Evolutionary conservation across 2,888 invertebrate species (phyloP).

Genomic region (Drosophila monieri): DNA sequence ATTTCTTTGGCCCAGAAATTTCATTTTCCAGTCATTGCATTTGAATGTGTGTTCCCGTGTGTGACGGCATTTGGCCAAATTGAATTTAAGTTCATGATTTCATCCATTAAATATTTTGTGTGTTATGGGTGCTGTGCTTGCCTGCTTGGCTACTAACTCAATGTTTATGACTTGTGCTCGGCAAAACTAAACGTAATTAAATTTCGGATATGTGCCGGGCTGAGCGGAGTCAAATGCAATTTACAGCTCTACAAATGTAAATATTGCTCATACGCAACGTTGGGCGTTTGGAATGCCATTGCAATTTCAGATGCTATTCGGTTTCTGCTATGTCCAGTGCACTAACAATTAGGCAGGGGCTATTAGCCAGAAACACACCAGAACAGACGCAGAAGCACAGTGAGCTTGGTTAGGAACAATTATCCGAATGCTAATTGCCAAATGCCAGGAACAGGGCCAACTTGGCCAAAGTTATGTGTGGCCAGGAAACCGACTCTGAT

Average conservation of each 20-base stretch:
- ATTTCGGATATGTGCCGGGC: constrained; percentile 53
- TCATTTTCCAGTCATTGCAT: constrained; percentile 18
- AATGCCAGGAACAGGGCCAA: constrained; percentile 12
- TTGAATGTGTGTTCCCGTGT: constrained; percentile 4
- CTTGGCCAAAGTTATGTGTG: constrained; percentile 18
- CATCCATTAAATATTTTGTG: constrained; percentile 42
- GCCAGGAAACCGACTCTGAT: constrained; percentile 3
- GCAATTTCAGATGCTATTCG: constrained; percentile 5
- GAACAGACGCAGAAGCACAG: not conserved
- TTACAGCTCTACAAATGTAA: constrained; percentile 56
- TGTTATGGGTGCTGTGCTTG: not conserved
- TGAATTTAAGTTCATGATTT: constrained; percentile 62
- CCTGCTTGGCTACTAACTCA: constrained; percentile 30
- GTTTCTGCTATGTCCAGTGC: not conserved
- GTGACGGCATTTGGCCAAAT: constrained; percentile 38
- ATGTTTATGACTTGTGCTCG: constrained; percentile 36
- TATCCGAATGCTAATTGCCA: constrained; percentile 37
- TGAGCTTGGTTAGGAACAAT: constrained; percentile 3
- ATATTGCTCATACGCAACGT: constrained; percentile 69
- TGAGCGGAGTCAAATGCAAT: constrained; percentile 57
- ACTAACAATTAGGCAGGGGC: constrained; percentile 20
- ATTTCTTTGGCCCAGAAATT: constrained; percentile 17
- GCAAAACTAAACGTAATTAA: constrained; percentile 50
- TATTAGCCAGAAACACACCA: constrained; percentile 10
- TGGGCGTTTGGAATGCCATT: constrained; percentile 45